Evolutionary conservation across 2,113 vertebrate genomes (phyloP), one percentile per base, ranked within the genome.

Genomic region (Neogobius melanostomus): DNA sequence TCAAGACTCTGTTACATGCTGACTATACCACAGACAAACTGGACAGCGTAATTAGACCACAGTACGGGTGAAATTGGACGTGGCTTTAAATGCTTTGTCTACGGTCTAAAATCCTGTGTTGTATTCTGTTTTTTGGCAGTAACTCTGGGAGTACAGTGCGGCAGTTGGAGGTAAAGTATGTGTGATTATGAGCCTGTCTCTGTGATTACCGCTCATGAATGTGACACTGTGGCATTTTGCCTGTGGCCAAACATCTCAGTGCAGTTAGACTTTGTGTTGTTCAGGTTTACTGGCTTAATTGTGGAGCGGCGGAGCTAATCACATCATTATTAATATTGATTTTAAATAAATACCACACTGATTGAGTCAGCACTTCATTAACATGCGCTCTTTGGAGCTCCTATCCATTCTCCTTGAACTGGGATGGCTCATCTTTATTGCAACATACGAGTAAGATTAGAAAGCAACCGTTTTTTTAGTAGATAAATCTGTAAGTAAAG

Each of bases 271-370:
- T 56, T 42, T 59, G 28, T 42, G 56, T 42, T 43, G 28, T n/a
- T 44, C 12, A 42, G 44, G 59, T 44, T 42, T 61, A 44, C 45
- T 61, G 43, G 43, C 42, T n/a, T 61, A 61, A 61, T 44, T 61
- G 59, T 45, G 59, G 59, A 45, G 59, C 36, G 8, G 59, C 42
- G 14, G 36, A 9, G 42, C 42, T 61, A 61, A 61, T 61, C 59
- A 61, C 59, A 45, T 61, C 59, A 61, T 61, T 61, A 44, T 61
- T 61, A 61, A 61, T 61, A 61, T 61, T 61, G 59, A 61, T 61
- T 61, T 44, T 61, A 61, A 61, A 61, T 61, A 61, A 61, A 61
- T 61, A 61, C 36, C 42, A 61, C 3, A 12, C 42, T 45, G 59
- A 44, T 45, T 61, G 59, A 61, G 59, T 61, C 59, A 61, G 59